Conservation (phyloP, 2,113 vertebrate species). For the Callithrix jacchus region DNA sequence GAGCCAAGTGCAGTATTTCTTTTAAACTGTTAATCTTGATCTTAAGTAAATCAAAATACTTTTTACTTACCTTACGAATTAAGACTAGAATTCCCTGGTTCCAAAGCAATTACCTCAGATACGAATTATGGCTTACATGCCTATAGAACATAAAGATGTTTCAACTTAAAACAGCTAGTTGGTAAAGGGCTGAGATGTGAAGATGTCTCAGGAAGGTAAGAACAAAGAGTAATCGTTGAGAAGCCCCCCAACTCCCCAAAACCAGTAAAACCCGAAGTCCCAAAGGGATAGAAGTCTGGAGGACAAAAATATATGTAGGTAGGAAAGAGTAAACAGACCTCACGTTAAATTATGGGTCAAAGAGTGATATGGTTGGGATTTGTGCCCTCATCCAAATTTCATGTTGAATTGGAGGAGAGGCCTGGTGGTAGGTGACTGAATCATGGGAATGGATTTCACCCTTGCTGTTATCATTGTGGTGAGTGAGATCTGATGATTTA, state of each 20-base stretch:
- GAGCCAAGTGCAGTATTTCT: neutral
- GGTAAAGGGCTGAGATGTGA: neutral
- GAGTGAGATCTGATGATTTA: no score
- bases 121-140: neutral
- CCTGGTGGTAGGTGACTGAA: no score
- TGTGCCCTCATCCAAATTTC: no score
- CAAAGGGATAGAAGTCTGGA: neutral
- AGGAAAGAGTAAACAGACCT: neutral
- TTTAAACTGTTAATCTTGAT: neutral
- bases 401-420: no score
- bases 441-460: no score
- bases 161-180: neutral
- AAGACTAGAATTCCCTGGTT: neutral
- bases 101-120: neutral
- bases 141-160: neutral
- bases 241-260: neutral
- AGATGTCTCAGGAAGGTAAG: neutral
- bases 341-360: neutral
- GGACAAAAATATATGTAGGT: neutral
- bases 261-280: neutral
- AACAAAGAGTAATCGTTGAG: neutral
- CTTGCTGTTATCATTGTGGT: no score
- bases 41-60: neutral
- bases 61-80: neutral
- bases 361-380: neutral